These are phyloP conservation scores for Clivina fossor DNA, from an alignment of 2,888 invertebrate genomes.

Conservation along the genomic window DNA sequence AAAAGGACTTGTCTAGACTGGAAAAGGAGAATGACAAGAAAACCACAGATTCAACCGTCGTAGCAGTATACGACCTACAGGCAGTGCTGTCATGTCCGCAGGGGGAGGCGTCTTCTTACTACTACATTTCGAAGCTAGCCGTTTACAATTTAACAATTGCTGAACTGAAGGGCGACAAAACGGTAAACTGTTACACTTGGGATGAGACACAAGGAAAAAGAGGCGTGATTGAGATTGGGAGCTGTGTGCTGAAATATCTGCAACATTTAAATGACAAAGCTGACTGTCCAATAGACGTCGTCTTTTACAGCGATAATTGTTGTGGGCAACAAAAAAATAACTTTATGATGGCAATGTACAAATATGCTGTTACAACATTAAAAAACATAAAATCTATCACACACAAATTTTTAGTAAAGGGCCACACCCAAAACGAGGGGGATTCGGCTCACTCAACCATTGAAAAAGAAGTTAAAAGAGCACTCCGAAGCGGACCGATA, in stretches of 20 bases:
- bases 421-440: conserved; percentile 26
- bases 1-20: conserved; percentile 25
- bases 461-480: conserved; percentile 26
- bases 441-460: conserved; percentile 28
- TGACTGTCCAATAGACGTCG: conserved; percentile 27
- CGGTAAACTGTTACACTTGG: conserved; percentile 41
- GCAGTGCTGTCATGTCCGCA: conserved; percentile 41
- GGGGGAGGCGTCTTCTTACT: conserved; percentile 38
- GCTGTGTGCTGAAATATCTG: conserved; percentile 33
- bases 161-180: conserved; percentile 40
- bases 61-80: conserved; percentile 39
- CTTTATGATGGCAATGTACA: conserved; percentile 36
- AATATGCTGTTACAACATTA: conserved; percentile 32
- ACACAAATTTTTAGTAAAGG: conserved; percentile 26
- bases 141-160: conserved; percentile 44
- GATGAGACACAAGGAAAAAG: conserved; percentile 44
- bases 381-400: conserved; percentile 27
- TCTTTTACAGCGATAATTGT: conserved; percentile 34
- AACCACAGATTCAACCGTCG: conserved; percentile 13
- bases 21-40: conserved; percentile 33
- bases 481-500: conserved; percentile 25
- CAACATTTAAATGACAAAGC: conserved; percentile 15
- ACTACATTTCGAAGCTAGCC: conserved; percentile 43
- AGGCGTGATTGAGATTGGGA: conserved; percentile 43
- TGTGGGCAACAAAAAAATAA: conserved; percentile 39